These are phyloP conservation scores for Eulithis prunata DNA, from an alignment of 2,888 invertebrate genomes.

Conservation along the genomic window DNA sequence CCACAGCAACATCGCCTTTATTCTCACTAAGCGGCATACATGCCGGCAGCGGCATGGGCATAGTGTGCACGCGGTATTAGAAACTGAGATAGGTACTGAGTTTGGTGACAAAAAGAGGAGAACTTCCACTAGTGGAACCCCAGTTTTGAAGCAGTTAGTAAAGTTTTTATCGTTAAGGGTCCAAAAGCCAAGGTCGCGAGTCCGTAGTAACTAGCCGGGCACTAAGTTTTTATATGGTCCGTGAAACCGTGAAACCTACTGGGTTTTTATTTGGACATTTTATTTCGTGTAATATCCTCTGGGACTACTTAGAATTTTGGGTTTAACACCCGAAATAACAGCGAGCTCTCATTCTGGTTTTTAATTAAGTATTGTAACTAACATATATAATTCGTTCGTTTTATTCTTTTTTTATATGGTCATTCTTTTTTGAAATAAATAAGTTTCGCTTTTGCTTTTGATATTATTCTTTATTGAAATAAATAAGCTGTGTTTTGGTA, in stretches of 20 bases:
- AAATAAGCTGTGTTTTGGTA: not conserved
- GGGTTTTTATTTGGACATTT: constrained; percentile 27
- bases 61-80: too few relatives aligned
- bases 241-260: constrained; percentile 6
- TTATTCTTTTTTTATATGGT: not conserved
- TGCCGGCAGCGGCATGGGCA: too few relatives aligned
- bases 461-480: too few relatives aligned
- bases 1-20: too few relatives aligned
- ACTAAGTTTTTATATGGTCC: constrained; percentile 8
- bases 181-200: constrained; percentile 20
- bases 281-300: constrained; percentile 16
- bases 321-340: constrained; percentile 16
- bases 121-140: not conserved
- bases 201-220: not conserved
- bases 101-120: not conserved
- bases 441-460: not conserved
- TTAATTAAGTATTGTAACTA: constrained; percentile 10
- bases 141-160: not conserved
- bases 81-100: not conserved
- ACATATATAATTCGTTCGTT: not conserved
- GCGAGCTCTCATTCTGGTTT: constrained; percentile 2
- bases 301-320: constrained; percentile 15
- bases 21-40: too few relatives aligned
- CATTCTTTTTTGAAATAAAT: not conserved
- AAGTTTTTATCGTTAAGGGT: constrained; percentile 25